Conservation (phyloP, 2,113 vertebrate species). For the Prionailurus viverrinus region DNA sequence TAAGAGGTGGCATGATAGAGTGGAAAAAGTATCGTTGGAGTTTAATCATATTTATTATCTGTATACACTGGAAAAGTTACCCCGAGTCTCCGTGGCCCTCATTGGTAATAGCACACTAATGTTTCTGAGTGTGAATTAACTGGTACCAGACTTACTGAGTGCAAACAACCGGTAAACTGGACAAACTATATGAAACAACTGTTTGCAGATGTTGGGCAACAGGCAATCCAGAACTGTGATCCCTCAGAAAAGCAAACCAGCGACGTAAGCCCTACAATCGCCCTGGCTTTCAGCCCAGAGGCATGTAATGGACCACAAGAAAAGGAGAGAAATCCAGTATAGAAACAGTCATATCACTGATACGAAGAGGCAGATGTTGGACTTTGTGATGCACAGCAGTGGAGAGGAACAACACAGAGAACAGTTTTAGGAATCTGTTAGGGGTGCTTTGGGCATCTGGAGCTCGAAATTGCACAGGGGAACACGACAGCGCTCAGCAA, state of each 20-base stretch:
- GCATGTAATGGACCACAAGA: neutral
- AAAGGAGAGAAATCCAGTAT: neutral
- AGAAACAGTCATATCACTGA: neutral
- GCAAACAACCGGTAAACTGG: neutral
- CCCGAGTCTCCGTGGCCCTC: neutral
- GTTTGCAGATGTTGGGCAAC: neutral
- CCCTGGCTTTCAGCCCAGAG: neutral
- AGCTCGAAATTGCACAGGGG: neutral
- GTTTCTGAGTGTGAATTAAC: neutral
- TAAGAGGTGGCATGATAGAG: neutral
- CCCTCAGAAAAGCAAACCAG: neutral
- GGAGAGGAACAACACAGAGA: neutral
- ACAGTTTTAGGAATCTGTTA: neutral
- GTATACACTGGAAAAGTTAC: neutral
- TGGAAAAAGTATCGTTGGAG: neutral
- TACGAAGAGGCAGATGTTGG: neutral
- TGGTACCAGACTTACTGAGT: neutral
- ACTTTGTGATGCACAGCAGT: neutral
- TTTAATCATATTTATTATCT: neutral
- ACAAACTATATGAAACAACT: neutral
- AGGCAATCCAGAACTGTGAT: neutral
- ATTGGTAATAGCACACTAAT: neutral
- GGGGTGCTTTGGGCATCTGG: neutral
- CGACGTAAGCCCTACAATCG: fast-evolving
- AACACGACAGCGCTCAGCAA: neutral